Evolutionary conservation across 2,888 invertebrate species (phyloP), one percentile per base, ranked within the genome.

Genomic region (Agrochola lychnidis): DNA sequence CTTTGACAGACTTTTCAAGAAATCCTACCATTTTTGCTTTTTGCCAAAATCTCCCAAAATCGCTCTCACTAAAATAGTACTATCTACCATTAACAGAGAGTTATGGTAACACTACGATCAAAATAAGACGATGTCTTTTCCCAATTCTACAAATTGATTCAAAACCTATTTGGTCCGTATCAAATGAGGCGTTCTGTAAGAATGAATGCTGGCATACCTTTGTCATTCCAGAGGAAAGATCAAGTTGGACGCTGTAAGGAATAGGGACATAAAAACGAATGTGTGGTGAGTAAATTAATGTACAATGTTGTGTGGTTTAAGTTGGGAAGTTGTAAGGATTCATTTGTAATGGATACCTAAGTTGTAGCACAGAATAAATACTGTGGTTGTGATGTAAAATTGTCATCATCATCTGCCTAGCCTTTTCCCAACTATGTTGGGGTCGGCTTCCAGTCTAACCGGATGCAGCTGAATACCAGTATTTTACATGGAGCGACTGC

Each of bases 91-190:
- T 45, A 12, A 40, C 4, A 40, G 16, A n/a, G 66, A 76, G n/a
- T 42, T 16, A 63, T 90, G 87, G 91, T 77, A 68, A 86, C 88
- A 75, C 88, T 88, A 84, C 68, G 6, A 56, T 48, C 70, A 78
- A 73, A 78, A 90, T 85, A 86, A 87, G 88, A 88, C 87, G 75
- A 79, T 89, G 84, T 87, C 89, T 88, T 90, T 88, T 90, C 85
- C 81, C 87, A 92, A 90, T 93, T 89, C 88, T 83, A 91, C 91
- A 93, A 94, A 94, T 94, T 94, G 94, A 94, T 94, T 94, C 89
- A 88, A 83, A 92, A 90, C 89, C 87, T 90, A 90, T 92, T 91
- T 89, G 88, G 76, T 84, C 91, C 93, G 91, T 92, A 79, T 89
- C 94, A 84, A 94, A 94, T 70, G 86, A 69, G 78, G 79, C 84